Conservation (phyloP, 2,888 invertebrate species). For the Mesorhabditis spiculigera region DNA sequence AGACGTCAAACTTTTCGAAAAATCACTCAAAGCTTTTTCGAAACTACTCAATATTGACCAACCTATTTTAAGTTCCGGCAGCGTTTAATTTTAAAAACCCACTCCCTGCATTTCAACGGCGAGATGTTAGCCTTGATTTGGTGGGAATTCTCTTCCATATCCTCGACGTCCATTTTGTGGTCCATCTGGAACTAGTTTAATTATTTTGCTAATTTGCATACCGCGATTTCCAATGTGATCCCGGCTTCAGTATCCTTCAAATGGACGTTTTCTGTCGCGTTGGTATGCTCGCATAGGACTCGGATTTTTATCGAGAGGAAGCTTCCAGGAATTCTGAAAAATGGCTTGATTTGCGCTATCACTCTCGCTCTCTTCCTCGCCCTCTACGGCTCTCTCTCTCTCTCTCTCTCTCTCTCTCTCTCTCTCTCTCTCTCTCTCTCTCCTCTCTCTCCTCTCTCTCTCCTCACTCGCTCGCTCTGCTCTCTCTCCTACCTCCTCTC, state of each 20-base stretch:
- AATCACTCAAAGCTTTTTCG: slow-evolving; percentile 7
- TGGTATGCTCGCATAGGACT: slow-evolving; percentile 29
- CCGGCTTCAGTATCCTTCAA: slow-evolving; percentile 29
- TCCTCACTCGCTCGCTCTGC: too few species aligned
- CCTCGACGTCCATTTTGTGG: slow-evolving; percentile 48
- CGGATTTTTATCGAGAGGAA: slow-evolving; percentile 16
- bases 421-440: not conserved
- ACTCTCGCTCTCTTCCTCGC: not conserved
- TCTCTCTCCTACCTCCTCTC: slow-evolving; percentile 20
- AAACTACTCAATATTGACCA: too few species aligned
- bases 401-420: slow-evolving; percentile 14
- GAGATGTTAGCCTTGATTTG: slow-evolving; percentile 50
- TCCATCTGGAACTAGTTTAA: slow-evolving; percentile 39
- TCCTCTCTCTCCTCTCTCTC: too few species aligned
- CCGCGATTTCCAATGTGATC: slow-evolving; percentile 39
- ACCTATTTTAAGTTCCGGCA: too few species aligned
- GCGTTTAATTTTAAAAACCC: too few species aligned
- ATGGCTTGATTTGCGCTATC: not conserved
- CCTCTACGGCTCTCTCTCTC: not conserved
- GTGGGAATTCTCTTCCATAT: slow-evolving; percentile 34
- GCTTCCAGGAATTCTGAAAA: not conserved
- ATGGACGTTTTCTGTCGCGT: slow-evolving; percentile 31
- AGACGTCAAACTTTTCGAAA: not conserved
- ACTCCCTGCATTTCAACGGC: slow-evolving; percentile 48
- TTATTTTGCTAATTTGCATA: slow-evolving; percentile 9